Evolutionary conservation across 2,888 invertebrate genomes (phyloP), one percentile per base, ranked within the genome.

Genomic region (Drosophila longiperda): DNA sequence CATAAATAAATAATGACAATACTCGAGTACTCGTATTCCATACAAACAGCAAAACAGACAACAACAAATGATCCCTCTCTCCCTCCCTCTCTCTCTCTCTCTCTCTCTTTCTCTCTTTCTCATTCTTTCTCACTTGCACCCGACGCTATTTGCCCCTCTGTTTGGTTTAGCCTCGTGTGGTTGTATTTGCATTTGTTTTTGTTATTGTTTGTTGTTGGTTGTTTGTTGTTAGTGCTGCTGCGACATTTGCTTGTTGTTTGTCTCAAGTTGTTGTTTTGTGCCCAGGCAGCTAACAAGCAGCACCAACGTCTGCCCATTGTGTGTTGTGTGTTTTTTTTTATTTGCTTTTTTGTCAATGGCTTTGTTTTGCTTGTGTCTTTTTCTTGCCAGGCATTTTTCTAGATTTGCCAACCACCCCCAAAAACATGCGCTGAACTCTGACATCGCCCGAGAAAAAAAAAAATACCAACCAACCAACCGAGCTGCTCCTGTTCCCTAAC

Each of bases 1-100:
- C 87, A 86, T 86, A 86, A 90, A 86, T 86, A 86, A 86, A 86
- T 86, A 86, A 90, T 86, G 85, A 86, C 90, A 90, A 89, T 80
- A 72, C 81, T 77, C 78, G 63, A 72, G 63, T 75, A 73, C 64
- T 77, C 64, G 67, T 73, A 63, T 64, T 66, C 34, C 45, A 26
- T 42, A 52, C 69, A 61, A 65, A 69, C 61, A 66, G 34, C 68
- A 38, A 90, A 85, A 90, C 80, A 80, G 85, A 86, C 83, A 85
- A 86, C 80, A 90, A 86, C 89, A 86, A 86, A 86, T 86, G 90
- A 90, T 89, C 69, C 52, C 69, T 68, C 61, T 70, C 69, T 55
- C 54, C 40, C 64, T 26, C 33, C 33, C 42, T 63, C 50, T 29
- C 9, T 23, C 50, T 20, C 49, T 3, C 34, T 3, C 53, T 9